phyloP scores from a whole-genome alignment of 2,113 vertebrate genomes.

The Neofelis nebulosa region DNA sequence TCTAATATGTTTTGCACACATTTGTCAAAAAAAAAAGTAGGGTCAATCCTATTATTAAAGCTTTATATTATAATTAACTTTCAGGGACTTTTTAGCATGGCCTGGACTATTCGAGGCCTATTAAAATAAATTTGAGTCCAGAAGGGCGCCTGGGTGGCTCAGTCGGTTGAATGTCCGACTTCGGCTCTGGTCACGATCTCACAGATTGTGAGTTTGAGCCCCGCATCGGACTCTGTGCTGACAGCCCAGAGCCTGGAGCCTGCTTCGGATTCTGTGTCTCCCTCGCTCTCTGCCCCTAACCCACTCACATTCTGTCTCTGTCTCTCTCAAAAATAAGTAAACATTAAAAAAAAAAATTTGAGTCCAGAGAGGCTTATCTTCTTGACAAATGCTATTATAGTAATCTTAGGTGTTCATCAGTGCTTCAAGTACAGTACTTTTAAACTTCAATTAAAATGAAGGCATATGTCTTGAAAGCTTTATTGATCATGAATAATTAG shows the following conservation, averaged over 20 bases:
- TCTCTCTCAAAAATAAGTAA: no score
- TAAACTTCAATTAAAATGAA: background rate
- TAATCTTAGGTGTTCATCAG: background rate
- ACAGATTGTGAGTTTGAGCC: no score
- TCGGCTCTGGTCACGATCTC: no score
- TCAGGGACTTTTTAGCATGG: background rate
- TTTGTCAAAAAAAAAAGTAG: background rate
- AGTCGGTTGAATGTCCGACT: no score
- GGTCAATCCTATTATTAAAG: background rate
- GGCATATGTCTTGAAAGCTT: background rate
- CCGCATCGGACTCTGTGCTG: no score
- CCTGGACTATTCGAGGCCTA: background rate
- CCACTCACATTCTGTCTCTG: no score
- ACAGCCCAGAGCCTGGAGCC: no score
- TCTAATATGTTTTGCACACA: background rate
- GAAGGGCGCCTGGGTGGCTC: no score
- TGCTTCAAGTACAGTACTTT: background rate
- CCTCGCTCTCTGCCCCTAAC: no score
- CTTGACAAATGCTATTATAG: background rate
- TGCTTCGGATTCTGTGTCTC: no score
- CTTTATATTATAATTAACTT: constrained; percentile 11
- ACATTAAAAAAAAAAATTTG: background rate
- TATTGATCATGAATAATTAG: background rate
- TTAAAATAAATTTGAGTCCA: background rate
- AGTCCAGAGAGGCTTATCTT: background rate